These are phyloP conservation scores for Oenanthe oenanthe DNA, from an alignment of 2,113 vertebrate genomes.

Conservation along the genomic window DNA sequence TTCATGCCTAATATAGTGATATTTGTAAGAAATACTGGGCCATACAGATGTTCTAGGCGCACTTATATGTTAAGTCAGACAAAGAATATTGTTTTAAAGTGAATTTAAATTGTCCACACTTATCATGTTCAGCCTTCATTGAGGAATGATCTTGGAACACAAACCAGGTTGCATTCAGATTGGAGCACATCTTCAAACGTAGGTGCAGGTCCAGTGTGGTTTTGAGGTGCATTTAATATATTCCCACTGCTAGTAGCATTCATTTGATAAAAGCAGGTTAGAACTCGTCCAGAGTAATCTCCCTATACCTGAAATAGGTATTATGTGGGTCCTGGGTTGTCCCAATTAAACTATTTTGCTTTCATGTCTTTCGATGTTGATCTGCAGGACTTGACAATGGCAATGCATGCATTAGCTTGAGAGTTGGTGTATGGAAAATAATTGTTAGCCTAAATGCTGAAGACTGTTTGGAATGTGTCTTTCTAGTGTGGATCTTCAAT, in stretches of 20 bases:
- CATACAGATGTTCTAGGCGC: not conserved
- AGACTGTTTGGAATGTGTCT: not conserved
- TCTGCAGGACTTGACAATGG: not conserved
- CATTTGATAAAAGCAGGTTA: not conserved
- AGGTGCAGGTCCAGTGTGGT: not conserved
- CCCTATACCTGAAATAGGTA: not conserved
- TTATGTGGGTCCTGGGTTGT: not conserved
- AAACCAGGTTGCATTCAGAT: not conserved
- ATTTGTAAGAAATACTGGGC: not conserved
- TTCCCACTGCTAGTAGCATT: not conserved
- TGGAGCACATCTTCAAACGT: not conserved
- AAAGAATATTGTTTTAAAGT: not conserved
- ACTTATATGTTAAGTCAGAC: not conserved
- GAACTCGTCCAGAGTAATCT: not conserved
- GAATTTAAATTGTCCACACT: fast-evolving
- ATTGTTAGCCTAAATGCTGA: not conserved
- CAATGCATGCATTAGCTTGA: not conserved
- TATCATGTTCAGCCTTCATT: not conserved
- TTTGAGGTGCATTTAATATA: not conserved
- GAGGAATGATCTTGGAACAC: not conserved
- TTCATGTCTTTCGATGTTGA: not conserved
- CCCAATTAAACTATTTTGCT: not conserved
- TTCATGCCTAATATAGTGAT: not conserved
- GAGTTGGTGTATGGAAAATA: not conserved
- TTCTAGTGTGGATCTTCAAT: fast-evolving